These are phyloP conservation scores for Phrynocephalus vlangalii DNA, from an alignment of 2,797 vertebrate genomes.

Conservation along the genomic window DNA sequence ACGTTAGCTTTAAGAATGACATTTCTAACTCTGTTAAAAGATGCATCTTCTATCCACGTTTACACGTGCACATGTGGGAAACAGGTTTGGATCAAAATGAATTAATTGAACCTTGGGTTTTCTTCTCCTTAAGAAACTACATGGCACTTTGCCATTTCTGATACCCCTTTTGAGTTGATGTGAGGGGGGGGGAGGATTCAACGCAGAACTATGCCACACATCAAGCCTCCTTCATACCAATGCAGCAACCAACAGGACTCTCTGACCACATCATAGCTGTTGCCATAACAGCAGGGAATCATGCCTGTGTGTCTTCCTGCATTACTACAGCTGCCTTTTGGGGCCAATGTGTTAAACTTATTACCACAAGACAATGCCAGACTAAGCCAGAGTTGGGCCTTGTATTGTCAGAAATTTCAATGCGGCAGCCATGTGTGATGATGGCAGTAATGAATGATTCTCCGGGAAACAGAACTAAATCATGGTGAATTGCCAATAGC, in stretches of 20 bases:
- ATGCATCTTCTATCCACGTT: neutral
- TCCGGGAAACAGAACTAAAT: neutral
- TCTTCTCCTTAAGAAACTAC: neutral
- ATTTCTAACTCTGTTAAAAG: neutral
- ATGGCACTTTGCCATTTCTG: neutral
- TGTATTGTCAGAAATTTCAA: neutral
- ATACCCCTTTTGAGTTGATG: neutral
- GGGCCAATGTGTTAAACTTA: too few species aligned
- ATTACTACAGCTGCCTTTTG: too few species aligned
- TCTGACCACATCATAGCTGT: too few species aligned
- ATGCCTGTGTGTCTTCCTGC: too few species aligned
- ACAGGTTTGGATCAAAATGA: neutral
- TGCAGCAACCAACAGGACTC: neutral
- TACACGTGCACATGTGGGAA: neutral
- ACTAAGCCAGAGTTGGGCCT: too few species aligned
- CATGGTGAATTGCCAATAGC: neutral
- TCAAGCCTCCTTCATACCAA: neutral
- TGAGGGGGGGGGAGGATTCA: neutral
- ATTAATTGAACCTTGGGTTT: neutral
- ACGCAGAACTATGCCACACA: neutral
- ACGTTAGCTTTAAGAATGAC: too few species aligned
- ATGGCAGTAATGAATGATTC: neutral
- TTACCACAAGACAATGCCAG: too few species aligned
- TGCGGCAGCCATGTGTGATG: neutral
- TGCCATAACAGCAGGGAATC: too few species aligned